phyloP scores from a whole-genome alignment of 2,888 invertebrate genomes.

The Carpatolechia fugitivella region DNA sequence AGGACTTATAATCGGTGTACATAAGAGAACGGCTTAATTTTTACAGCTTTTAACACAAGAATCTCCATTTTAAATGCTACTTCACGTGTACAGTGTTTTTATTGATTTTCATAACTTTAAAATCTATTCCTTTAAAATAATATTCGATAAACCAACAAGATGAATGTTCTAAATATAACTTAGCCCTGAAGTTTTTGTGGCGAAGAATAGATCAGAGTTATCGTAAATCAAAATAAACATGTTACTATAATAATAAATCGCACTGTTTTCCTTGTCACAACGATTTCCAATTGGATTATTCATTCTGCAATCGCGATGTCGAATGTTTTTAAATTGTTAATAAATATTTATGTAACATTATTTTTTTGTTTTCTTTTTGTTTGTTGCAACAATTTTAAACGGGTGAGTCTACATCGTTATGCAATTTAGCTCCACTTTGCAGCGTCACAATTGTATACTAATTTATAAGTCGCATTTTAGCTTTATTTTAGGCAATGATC shows the following conservation, averaged over 20 bases:
- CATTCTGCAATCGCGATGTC: conserved; percentile 50
- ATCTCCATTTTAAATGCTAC: conserved; percentile 26
- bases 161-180: too few relatives aligned
- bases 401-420: conserved; percentile 74
- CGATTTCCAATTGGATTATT: conserved; percentile 44
- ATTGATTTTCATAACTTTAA: too few relatives aligned
- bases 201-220: too few relatives aligned
- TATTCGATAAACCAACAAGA: too few relatives aligned
- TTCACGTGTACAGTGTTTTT: background rate
- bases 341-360: conserved; percentile 75
- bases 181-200: too few relatives aligned
- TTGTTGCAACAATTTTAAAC: conserved; percentile 18
- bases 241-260: conserved; percentile 14
- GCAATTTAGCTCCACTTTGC: conserved; percentile 64
- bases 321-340: conserved; percentile 70
- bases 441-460: too few relatives aligned
- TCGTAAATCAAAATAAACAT: background rate
- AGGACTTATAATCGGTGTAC: conserved; percentile 52
- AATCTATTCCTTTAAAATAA: too few relatives aligned
- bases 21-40: conserved; percentile 30
- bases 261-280: conserved; percentile 47
- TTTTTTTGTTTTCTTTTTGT: conserved; percentile 52
- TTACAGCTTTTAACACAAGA: conserved; percentile 56
- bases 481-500: too few relatives aligned
- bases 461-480: too few relatives aligned